Evolutionary conservation across 2,797 vertebrate genomes (phyloP), one percentile per base, ranked within the genome.

Genomic region (Steatocranus sp.): DNA sequence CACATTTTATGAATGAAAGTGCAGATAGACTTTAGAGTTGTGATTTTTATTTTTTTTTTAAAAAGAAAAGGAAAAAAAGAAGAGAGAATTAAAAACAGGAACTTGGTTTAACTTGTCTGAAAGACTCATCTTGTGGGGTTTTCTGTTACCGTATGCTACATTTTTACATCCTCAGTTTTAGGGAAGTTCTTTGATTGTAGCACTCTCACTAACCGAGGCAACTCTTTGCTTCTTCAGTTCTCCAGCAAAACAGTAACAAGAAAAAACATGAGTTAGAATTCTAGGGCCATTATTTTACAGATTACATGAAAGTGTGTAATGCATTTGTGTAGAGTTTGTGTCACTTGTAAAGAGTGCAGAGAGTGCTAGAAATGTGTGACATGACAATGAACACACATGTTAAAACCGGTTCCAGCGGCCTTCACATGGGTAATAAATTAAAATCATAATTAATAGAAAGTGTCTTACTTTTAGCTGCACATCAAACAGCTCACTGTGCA

Each of bases 1-100:
- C n/a, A 80, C 8, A 34, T 90, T 86, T 90, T 81, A 73, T 90
- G 82, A 92, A 92, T 92, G 85, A 76, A n/a, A 2, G 4, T 36
- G 14, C 36, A 8, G 3, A 34, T 7, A 20, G 58, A 43, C 2
- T 1, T 51, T 4, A 73, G 23, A 8, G 23, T 27, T 17, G 5
- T 4, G 7, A 5, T 43, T 32, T 34, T 50, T 48, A 32, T 32
- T 4, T 0, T 9, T 54, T 14, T 51, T 3, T 1, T 3, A 25
- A 25, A 25, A 25, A 25, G 4, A 25, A 25, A 25, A 25, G 4
- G 3, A 27, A 27, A 1, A 4, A 54, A 63, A 54, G 30, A 27
- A 46, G 34, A 34, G 36, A 32, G 38, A 34, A 76, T 3, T 5
- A 51, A 76, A 86, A 80, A 76, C 9, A 48, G 77, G 78, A 88